These are phyloP conservation scores for Atherinosoma microstoma DNA, from an alignment of 2,797 vertebrate genomes.

Conservation along the genomic window DNA sequence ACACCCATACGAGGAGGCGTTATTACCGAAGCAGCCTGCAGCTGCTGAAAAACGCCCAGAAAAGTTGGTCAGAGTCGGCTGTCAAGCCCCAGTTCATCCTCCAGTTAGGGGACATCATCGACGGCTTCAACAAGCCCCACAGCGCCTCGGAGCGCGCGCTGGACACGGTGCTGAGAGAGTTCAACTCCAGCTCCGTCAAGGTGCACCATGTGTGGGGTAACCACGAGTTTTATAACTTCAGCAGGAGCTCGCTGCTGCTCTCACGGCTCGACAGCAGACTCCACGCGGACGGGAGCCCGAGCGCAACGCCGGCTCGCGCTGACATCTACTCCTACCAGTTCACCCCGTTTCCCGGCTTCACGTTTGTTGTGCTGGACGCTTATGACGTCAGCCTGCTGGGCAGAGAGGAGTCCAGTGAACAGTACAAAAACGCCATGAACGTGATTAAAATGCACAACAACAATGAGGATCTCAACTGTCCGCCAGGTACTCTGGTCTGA, in stretches of 20 bases:
- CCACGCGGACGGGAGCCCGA: neutral
- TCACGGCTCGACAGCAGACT: constrained; percentile 84
- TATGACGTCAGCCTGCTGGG: constrained; percentile 92
- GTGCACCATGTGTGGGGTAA: constrained; percentile 96
- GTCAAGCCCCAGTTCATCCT: constrained; percentile 84
- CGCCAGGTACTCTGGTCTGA: constrained; percentile 79
- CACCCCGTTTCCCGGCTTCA: constrained; percentile 84
- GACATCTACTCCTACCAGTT: constrained; percentile 89
- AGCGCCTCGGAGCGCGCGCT: constrained; percentile 82
- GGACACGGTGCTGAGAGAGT: constrained; percentile 79
- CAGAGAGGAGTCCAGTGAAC: constrained; percentile 76
- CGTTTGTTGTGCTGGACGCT: constrained; percentile 88
- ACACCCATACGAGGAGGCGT: constrained; percentile 72
- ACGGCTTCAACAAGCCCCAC: constrained; percentile 86
- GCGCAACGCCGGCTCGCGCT: neutral
- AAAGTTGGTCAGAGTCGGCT: constrained; percentile 79
- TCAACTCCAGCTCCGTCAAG: constrained; percentile 73
- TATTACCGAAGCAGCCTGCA: constrained; percentile 89
- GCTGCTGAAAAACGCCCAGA: constrained; percentile 81
- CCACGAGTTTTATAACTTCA: constrained; percentile 97
- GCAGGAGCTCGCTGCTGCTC: constrained; percentile 76
- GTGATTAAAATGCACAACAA: constrained; percentile 85
- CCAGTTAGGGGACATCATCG: constrained; percentile 93
- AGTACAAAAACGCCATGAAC: constrained; percentile 79
- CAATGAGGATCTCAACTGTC: constrained; percentile 88